Base-by-base conservation (phyloP, 2,797 vertebrate species). In the Lagodon rhomboides region DNA sequence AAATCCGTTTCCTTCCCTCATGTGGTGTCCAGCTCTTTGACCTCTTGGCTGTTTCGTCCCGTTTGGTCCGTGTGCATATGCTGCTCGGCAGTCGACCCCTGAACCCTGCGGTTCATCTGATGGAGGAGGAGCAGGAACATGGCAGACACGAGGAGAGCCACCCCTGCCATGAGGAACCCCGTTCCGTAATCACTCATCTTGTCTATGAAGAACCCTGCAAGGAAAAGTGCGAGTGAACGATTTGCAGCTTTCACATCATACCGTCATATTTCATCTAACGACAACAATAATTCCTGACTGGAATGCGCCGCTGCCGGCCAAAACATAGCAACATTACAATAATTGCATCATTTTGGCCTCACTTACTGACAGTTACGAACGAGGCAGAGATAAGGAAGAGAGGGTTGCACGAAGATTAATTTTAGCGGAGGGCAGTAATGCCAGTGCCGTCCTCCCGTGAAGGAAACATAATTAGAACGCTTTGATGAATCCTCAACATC, bases 171-270 rank as follows among this genome's bases (percentile, higher is more conserved):
- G 50, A 93, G 64, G 76, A 95, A 94, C 12, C 88, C 87, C 0
- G 70, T 80, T 17, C 90, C 84, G 1, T 94, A 93, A 68, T 91
- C 86, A n/a, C 60, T 84, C 93, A 90, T 93, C 79, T 88, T 88
- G 87, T 94, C 93, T 38, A 93, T 93, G 73, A 94, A 92, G 79
- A 89, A 80, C 38, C 92, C 94, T 94, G 49, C 77, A 83, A 71
- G 25, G 16, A 68, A 69, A 73, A 30, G 16, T 5, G 18, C 0
- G 4, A 27, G 49, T 75, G 30, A 63, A 51, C 16, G 25, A 34
- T 47, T 25, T 51, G 30, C 61, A 58, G 41, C 15, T 50, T 65
- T 49, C 2, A 59, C 11, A n/a, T 34, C 25, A 53, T n/a, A 34
- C 34, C 9, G 1, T 34, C n/a, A 50, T 38, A 55, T 51, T 27